phyloP scores from a whole-genome alignment of 1,140 invertebrate genomes.

The Limonius californicus region DNA sequence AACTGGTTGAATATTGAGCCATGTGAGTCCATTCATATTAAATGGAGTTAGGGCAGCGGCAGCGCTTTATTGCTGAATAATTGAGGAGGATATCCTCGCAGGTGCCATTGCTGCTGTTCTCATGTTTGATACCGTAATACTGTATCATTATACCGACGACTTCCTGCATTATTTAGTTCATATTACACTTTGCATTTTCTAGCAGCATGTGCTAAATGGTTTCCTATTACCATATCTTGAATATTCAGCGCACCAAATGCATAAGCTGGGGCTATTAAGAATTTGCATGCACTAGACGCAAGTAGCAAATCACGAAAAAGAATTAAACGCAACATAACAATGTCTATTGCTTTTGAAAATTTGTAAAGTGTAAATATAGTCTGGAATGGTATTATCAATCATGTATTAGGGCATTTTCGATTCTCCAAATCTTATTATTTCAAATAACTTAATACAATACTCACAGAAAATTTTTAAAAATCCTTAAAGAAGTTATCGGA shows the following conservation, averaged over 20 bases:
- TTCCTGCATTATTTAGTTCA: slow-evolving; percentile 35
- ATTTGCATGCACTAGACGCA: too few relatives aligned
- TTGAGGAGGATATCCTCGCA: slow-evolving; percentile 42
- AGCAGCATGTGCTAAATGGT: slow-evolving; percentile 25
- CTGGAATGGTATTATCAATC: too few relatives aligned
- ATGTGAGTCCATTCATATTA: slow-evolving; percentile 45
- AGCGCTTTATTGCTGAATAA: slow-evolving; percentile 43
- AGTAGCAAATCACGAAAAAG: too few relatives aligned
- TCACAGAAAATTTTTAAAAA: too few relatives aligned
- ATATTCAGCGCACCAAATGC: slow-evolving; percentile 7
- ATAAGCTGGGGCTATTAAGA: too few relatives aligned
- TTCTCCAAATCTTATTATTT: too few relatives aligned
- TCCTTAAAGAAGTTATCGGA: too few relatives aligned
- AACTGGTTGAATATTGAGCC: slow-evolving; percentile 34
- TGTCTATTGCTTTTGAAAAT: too few relatives aligned
- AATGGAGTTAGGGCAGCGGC: slow-evolving; percentile 41
- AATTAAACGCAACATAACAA: too few relatives aligned
- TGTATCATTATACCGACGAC: slow-evolving; percentile 20
- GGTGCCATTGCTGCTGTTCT: slow-evolving; percentile 36
- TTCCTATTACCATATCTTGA: slow-evolving; percentile 21
- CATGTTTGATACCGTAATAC: slow-evolving; percentile 18
- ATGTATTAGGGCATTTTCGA: too few relatives aligned
- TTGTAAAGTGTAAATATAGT: too few relatives aligned
- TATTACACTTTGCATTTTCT: slow-evolving; percentile 37
- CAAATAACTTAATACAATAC: too few relatives aligned